phyloP scores from a whole-genome alignment of 2,113 vertebrate genomes.

The Oryzias woworae region DNA sequence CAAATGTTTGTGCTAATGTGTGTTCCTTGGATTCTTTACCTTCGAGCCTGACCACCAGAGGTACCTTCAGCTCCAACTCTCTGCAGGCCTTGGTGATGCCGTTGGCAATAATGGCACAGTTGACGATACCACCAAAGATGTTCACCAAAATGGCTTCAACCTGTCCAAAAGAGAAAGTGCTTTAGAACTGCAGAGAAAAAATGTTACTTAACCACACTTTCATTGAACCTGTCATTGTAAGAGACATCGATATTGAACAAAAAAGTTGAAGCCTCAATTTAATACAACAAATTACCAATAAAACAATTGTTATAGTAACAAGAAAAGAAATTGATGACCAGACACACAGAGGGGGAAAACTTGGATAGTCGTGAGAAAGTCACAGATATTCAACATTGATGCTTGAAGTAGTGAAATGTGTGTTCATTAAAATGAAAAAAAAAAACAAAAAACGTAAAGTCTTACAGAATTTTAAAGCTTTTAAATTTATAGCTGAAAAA shows the following conservation, averaged over 20 bases:
- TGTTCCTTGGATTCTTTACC: constrained; percentile 69
- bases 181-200: neutral
- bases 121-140: constrained; percentile 98
- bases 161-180: constrained; percentile 61
- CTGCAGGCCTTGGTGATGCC: constrained; percentile 95
- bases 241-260: no score
- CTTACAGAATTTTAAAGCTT: no score
- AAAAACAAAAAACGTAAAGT: neutral
- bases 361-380: no score
- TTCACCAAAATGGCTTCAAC: constrained; percentile 97
- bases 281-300: no score
- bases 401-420: no score
- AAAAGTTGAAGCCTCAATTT: no score
- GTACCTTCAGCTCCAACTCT: constrained; percentile 93
- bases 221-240: no score
- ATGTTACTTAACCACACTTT: no score
- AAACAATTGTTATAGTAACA: no score
- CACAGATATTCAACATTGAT: no score
- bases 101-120: constrained; percentile 97
- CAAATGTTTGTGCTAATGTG: neutral
- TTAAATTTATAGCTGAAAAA: neutral
- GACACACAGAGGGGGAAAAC: no score
- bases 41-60: constrained; percentile 94
- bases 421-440: neutral
- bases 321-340: no score